A percentile compares a stretch with the other conserved stretches of the same genome.
These are phyloP conservation scores for Pseudomyrmex cubaensis DNA, from an alignment of 1,140 invertebrate species.

Conservation along the genomic window DNA sequence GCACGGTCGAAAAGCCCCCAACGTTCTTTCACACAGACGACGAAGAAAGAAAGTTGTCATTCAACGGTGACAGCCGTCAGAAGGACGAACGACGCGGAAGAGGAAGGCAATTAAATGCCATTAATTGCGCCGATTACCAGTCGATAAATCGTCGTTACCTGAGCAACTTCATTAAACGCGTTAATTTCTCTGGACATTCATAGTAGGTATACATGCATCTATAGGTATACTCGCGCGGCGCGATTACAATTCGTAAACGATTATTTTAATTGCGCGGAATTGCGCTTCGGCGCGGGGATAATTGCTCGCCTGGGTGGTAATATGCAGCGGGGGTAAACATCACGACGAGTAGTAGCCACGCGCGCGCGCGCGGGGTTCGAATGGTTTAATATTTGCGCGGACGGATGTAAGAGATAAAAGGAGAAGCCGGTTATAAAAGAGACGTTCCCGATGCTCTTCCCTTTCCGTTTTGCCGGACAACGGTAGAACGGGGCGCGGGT, in stretches of 20 bases:
- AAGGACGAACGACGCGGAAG: background rate
- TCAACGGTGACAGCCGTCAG: background rate
- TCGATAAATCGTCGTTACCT: conserved; percentile 43
- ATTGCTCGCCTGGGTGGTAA: conserved; percentile 48
- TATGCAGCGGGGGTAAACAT: conserved; percentile 15
- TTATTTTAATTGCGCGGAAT: conserved; percentile 61
- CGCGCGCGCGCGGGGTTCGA: background rate
- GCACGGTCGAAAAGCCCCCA: conserved; percentile 36
- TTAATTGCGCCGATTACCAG: conserved; percentile 62
- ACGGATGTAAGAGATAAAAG: conserved; percentile 37
- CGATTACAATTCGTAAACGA: conserved; percentile 48
- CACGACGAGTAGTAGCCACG: background rate
- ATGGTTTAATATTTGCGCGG: conserved; percentile 44
- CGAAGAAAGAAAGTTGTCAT: conserved; percentile 35
- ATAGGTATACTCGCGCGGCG: background rate
- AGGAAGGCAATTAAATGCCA: conserved; percentile 56
- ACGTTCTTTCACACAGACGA: background rate
- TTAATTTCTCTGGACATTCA: conserved; percentile 56
- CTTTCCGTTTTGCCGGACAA: background rate
- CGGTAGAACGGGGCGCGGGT: background rate
- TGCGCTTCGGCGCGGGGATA: conserved; percentile 32
- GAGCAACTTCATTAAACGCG: conserved; percentile 35
- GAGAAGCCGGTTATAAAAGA: conserved; percentile 27
- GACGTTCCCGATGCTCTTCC: background rate
- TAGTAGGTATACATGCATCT: no score